Evolutionary conservation across 2,888 invertebrate genomes (phyloP).

Genomic region (Lampropteryx suffumata): DNA sequence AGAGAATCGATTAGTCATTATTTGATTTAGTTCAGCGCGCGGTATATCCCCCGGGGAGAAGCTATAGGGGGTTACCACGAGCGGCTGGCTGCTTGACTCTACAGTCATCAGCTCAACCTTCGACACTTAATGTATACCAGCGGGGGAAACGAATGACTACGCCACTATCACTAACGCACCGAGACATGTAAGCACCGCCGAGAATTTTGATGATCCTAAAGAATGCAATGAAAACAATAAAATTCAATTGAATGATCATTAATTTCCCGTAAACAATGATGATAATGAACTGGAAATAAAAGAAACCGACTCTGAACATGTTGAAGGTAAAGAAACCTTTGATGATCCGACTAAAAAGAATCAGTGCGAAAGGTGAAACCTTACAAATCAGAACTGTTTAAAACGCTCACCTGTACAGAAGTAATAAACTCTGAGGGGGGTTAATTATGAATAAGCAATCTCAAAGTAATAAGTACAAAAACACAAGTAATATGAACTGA

Average conservation of each 20-base stretch:
- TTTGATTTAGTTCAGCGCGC: slow-evolving; percentile 81
- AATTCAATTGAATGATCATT: slow-evolving; percentile 32
- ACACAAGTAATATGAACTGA: slow-evolving; percentile 73
- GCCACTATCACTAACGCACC: slow-evolving; percentile 41
- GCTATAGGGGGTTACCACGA: slow-evolving; percentile 75
- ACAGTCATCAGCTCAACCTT: slow-evolving; percentile 74
- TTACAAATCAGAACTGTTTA: slow-evolving; percentile 63
- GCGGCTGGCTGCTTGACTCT: slow-evolving; percentile 56
- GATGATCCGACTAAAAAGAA: slow-evolving; percentile 43
- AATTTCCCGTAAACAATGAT: slow-evolving; percentile 41
- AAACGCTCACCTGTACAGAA: slow-evolving; percentile 71
- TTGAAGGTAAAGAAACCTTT: slow-evolving; percentile 33
- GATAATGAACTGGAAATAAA: slow-evolving; percentile 38
- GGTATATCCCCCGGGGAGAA: slow-evolving; percentile 68
- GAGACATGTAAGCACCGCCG: slow-evolving; percentile 27
- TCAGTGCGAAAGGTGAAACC: slow-evolving; percentile 38
- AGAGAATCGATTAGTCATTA: slow-evolving; percentile 82
- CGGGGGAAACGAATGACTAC: slow-evolving; percentile 57
- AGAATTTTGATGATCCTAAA: slow-evolving; percentile 35
- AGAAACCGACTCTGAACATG: slow-evolving; percentile 12
- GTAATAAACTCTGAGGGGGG: slow-evolving; percentile 80
- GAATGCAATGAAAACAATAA: slow-evolving; percentile 29
- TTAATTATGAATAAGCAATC: slow-evolving; percentile 81
- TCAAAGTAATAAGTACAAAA: slow-evolving; percentile 68
- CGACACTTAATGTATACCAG: slow-evolving; percentile 75